Conservation (phyloP, 92 coral and sea anemone species). For the Diadumene lineata region DNA sequence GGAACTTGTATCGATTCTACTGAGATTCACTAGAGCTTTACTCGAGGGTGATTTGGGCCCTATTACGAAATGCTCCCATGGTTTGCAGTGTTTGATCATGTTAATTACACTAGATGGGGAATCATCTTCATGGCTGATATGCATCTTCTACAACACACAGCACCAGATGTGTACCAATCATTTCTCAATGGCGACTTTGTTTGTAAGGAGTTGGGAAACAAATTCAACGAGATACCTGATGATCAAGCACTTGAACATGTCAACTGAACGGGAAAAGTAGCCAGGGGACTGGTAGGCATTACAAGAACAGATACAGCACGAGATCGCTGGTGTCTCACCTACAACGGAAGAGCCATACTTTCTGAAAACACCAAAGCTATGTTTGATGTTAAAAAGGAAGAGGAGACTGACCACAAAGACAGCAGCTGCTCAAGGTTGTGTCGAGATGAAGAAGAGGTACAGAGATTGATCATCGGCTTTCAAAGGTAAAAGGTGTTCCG, state of each 20-base stretch:
- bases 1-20: constrained; percentile 50
- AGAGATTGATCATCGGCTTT: too few relatives aligned
- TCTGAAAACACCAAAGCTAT: constrained; percentile 58
- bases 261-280: constrained; percentile 31
- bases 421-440: too few relatives aligned
- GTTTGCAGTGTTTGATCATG: constrained; percentile 63
- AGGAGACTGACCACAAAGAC: constrained; percentile 29
- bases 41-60: constrained; percentile 74
- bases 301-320: constrained; percentile 63
- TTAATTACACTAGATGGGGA: constrained; percentile 72
- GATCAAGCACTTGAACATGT: too few relatives aligned
- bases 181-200: constrained; percentile 57
- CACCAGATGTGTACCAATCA: constrained; percentile 61
- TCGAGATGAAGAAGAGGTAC: too few relatives aligned
- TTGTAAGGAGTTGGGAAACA: constrained; percentile 49
- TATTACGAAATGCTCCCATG: constrained; percentile 69
- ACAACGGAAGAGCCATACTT: constrained; percentile 52
- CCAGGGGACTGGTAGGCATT: constrained; percentile 39
- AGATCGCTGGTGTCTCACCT: constrained; percentile 68
- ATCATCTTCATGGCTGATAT: constrained; percentile 58
- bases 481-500: too few relatives aligned
- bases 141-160: constrained; percentile 48
- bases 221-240: too few relatives aligned
- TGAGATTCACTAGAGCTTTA: constrained; percentile 61
- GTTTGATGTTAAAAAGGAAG: constrained; percentile 8